These are phyloP conservation scores for Megaustenia siamemsis DNA, from an alignment of 2,888 invertebrate species.

Conservation along the genomic window DNA sequence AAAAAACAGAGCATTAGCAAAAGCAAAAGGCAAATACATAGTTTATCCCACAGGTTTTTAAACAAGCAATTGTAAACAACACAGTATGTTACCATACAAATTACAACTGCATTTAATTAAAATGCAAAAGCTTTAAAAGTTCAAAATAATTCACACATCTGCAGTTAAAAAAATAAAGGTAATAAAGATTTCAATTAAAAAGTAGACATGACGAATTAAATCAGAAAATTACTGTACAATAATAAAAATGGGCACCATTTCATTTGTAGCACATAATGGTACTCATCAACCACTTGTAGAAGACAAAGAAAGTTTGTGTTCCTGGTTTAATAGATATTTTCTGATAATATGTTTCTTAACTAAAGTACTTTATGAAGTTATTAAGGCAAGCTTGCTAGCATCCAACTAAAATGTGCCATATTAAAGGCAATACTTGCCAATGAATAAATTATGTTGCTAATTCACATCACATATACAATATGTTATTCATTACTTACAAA, in stretches of 20 bases:
- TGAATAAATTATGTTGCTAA: slow-evolving; percentile 32
- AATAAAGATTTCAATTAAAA: slow-evolving; percentile 6
- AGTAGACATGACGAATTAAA: slow-evolving; percentile 32
- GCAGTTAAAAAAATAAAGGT: not conserved
- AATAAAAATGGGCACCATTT: not conserved
- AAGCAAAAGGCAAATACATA: not conserved
- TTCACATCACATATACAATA: slow-evolving; percentile 11
- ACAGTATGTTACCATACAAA: not conserved
- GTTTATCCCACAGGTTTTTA: slow-evolving; percentile 13
- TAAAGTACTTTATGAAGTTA: not conserved
- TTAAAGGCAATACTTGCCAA: not conserved
- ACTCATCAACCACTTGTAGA: not conserved
- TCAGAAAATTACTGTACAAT: not conserved
- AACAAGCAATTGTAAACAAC: not conserved
- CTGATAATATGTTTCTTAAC: not conserved
- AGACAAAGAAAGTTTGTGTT: not conserved
- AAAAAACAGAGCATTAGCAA: not conserved
- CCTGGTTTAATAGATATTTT: not conserved
- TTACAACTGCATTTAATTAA: not conserved
- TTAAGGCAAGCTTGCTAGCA: not conserved
- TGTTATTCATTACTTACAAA: not conserved
- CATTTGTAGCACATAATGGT: not conserved
- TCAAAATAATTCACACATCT: slow-evolving; percentile 15
- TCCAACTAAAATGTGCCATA: slow-evolving; percentile 10
- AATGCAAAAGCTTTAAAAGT: not conserved